phyloP scores from a whole-genome alignment of 2,797 vertebrate genomes.

The Gallinago solitaria region DNA sequence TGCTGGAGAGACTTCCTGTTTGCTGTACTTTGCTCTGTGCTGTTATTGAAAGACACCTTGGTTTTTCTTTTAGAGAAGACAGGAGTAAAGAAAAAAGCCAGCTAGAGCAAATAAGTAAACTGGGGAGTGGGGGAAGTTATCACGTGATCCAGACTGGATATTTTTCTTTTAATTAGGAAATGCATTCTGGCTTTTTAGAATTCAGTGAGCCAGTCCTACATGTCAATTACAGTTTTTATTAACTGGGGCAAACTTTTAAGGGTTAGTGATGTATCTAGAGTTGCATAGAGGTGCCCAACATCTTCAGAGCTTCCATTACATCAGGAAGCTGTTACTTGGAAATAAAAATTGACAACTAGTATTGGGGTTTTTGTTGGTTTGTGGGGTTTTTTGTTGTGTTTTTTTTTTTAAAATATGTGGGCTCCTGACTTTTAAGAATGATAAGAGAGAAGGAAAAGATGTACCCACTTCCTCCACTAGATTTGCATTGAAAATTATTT shows the following conservation, averaged over 20 bases:
- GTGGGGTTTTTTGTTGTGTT: too few species aligned
- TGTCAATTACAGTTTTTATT: neutral
- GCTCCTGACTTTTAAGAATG: neutral
- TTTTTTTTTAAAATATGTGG: neutral
- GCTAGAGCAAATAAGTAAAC: neutral
- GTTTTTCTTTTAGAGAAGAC: neutral
- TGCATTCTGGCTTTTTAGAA: neutral
- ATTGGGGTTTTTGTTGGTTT: neutral
- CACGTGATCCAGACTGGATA: neutral
- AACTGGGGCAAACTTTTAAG: neutral
- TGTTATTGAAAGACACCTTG: neutral
- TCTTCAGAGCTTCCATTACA: neutral
- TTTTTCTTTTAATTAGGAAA: neutral
- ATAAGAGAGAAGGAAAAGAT: neutral
- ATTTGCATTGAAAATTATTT: slow-evolving; percentile 1
- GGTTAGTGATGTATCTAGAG: neutral
- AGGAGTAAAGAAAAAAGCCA: neutral
- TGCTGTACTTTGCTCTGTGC: neutral
- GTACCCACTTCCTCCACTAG: neutral
- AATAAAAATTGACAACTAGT: neutral
- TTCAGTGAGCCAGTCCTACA: fast-evolving
- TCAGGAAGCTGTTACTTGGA: neutral
- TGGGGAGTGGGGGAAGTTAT: fast-evolving
- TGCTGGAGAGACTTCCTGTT: slow-evolving; percentile 31
- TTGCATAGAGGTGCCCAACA: neutral